Percentiles rank a stretch among this genome's conserved stretches.
These are phyloP conservation scores for Pangasius sanitwongsei DNA, from an alignment of 2,797 vertebrate genomes.

Conservation along the genomic window DNA sequence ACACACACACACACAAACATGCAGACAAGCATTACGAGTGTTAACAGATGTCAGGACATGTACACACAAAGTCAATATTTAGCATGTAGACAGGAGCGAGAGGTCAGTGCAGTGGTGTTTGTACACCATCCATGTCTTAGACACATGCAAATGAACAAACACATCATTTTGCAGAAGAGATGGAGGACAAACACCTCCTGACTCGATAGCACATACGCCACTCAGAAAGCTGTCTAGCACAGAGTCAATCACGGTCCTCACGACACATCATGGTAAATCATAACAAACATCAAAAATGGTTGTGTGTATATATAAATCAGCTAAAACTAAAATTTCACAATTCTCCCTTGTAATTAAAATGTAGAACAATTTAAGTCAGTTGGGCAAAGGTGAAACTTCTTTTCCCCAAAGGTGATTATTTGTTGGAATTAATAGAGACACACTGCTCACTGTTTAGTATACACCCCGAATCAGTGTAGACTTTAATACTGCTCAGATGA, in stretches of 20 bases:
- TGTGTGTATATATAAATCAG: background rate
- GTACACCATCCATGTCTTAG: slow-evolving; percentile 1
- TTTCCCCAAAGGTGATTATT: no score
- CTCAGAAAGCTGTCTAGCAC: background rate
- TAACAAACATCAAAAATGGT: background rate
- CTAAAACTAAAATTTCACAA: no score
- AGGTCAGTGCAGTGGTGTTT: background rate
- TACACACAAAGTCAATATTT: background rate
- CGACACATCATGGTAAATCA: background rate
- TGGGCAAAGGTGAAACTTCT: no score
- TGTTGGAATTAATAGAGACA: no score
- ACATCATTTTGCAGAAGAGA: background rate
- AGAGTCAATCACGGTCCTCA: background rate
- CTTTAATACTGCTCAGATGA: no score
- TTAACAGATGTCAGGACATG: slow-evolving; percentile 2
- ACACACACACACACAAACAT: no score
- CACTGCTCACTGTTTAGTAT: no score
- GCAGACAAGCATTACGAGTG: no score
- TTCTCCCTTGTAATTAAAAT: no score
- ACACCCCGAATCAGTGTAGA: no score
- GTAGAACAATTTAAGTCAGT: no score
- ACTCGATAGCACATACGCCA: background rate
- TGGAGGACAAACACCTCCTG: background rate
- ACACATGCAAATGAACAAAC: slow-evolving; percentile 9
- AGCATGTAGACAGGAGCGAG: background rate